Percentiles rank a stretch among this genome's conserved stretches.
Evolutionary conservation across 2,888 invertebrate species (phyloP).

Genomic region (Epistrophella euchroma): DNA sequence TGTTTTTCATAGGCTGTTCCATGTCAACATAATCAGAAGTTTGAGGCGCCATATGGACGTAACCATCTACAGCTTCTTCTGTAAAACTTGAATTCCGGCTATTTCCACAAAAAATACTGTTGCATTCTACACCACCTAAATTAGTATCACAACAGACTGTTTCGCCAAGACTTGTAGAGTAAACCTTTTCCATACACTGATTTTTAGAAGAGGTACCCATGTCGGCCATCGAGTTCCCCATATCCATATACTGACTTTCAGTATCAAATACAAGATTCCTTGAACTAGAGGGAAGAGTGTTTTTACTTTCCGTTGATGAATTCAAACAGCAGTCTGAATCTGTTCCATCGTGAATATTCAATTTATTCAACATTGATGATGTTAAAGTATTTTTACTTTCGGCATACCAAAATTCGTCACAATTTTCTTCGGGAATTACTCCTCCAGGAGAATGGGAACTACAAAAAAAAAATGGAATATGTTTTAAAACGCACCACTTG

Average conservation of each 20-base stretch:
- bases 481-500: background rate
- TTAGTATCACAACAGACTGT: conserved; percentile 85
- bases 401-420: conserved; percentile 83
- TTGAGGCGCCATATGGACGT: conserved; percentile 87
- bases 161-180: conserved; percentile 85
- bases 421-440: conserved; percentile 87
- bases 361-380: conserved; percentile 58
- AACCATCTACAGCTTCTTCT: conserved; percentile 85
- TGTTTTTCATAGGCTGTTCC: conserved; percentile 83
- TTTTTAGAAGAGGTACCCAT: conserved; percentile 15
- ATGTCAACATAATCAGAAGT: conserved; percentile 86
- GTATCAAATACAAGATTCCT: conserved; percentile 63
- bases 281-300: conserved; percentile 45
- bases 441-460: conserved; percentile 78
- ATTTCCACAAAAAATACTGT: conserved; percentile 85
- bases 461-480: background rate
- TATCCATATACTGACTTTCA: conserved; percentile 65
- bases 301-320: conserved; percentile 5
- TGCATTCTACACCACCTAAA: conserved; percentile 84
- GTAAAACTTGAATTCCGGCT: conserved; percentile 87
- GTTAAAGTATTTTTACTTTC: conserved; percentile 72
- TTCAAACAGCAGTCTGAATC: conserved; percentile 48
- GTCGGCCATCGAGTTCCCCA: conserved; percentile 79
- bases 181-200: conserved; percentile 85
- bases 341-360: conserved; percentile 64